Conservation (phyloP, 2,797 vertebrate species). For the Eutrigla gurnardus region DNA sequence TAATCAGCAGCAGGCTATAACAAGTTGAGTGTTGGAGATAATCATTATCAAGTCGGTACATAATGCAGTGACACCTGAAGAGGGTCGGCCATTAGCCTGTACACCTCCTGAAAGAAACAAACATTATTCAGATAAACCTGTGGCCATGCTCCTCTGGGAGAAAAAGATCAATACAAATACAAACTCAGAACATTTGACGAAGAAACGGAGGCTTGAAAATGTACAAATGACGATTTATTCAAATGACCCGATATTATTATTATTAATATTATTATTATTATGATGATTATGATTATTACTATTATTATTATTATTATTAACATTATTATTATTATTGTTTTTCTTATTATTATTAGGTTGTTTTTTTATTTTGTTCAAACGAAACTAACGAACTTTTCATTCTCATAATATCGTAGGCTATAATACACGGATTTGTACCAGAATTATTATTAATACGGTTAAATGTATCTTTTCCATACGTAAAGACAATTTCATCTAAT, state of each 20-base stretch:
- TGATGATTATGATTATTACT: neutral
- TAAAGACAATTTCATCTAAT: neutral
- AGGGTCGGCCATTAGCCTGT: constrained; percentile 60
- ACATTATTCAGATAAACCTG: constrained; percentile 46
- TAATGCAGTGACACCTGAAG: constrained; percentile 74
- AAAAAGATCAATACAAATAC: neutral
- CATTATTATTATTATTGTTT: neutral
- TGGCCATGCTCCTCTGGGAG: neutral
- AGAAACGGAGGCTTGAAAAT: neutral
- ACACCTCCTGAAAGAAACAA: constrained; percentile 64
- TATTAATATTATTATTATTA: neutral
- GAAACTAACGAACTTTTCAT: neutral
- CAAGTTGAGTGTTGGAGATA: constrained; percentile 72
- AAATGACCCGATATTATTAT: neutral
- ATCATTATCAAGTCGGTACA: constrained; percentile 81
- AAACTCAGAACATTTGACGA: neutral
- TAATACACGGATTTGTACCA: neutral
- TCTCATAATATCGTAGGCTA: neutral
- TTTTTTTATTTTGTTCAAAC: neutral
- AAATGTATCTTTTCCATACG: neutral
- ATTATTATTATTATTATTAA: neutral
- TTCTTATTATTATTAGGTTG: neutral
- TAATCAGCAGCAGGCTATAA: constrained; percentile 60
- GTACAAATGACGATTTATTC: neutral
- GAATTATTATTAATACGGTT: neutral